phyloP scores from a whole-genome alignment of 1,140 invertebrate genomes.

The Sipha flava region DNA sequence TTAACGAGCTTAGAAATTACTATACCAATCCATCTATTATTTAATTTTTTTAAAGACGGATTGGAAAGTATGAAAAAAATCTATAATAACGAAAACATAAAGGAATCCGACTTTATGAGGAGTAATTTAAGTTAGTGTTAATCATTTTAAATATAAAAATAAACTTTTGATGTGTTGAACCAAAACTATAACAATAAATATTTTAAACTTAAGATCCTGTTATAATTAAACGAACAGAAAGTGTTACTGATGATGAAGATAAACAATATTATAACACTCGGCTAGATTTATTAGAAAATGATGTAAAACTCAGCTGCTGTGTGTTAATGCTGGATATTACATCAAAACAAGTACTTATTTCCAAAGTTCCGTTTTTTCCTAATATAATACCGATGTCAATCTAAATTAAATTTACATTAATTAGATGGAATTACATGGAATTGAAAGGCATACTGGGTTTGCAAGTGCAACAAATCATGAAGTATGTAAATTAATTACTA shows the following conservation, averaged over 20 bases:
- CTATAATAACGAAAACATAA: background rate
- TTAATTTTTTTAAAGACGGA: slow-evolving; percentile 80
- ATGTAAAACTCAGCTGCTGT: slow-evolving; percentile 80
- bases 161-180: slow-evolving; percentile 29
- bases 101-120: background rate
- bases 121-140: slow-evolving; percentile 28
- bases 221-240: slow-evolving; percentile 45
- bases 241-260: slow-evolving; percentile 60
- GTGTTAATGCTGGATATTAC: slow-evolving; percentile 94
- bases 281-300: slow-evolving; percentile 46
- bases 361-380: too few relatives aligned
- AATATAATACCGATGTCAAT: too few relatives aligned
- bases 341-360: slow-evolving; percentile 69
- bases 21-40: slow-evolving; percentile 74
- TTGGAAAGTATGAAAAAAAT: slow-evolving; percentile 55
- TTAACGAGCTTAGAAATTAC: slow-evolving; percentile 80
- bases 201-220: slow-evolving; percentile 49
- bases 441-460: slow-evolving; percentile 73
- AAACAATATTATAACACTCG: slow-evolving; percentile 44
- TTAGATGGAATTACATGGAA: slow-evolving; percentile 85
- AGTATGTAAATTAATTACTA: slow-evolving; percentile 67
- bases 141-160: background rate
- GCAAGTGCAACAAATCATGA: slow-evolving; percentile 66
- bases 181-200: background rate
- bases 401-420: background rate